These are phyloP conservation scores for Myanophis thanlyinensis DNA, from an alignment of 2,113 vertebrate species.

Conservation along the genomic window DNA sequence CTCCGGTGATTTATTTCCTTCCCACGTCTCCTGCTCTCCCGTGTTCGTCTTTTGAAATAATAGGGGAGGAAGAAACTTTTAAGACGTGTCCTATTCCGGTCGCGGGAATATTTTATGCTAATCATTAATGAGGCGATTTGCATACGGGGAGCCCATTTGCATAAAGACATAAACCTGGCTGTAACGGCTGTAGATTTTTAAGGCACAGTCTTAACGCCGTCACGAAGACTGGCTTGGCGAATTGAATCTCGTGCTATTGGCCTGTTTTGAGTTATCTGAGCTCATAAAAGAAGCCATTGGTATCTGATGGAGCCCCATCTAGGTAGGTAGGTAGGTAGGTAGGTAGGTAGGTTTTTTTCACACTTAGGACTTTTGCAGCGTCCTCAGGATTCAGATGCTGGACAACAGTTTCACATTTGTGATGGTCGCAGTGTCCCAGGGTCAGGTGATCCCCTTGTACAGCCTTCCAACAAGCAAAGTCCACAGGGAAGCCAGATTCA, in stretches of 20 bases:
- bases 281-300: not conserved
- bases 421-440: too few species aligned
- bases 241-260: not conserved
- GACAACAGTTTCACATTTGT: too few species aligned
- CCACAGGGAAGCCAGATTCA: too few species aligned
- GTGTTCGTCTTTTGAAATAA: not conserved
- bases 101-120: constrained; percentile 40
- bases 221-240: constrained; percentile 19
- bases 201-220: constrained; percentile 21
- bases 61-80: not conserved
- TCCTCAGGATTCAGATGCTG: too few species aligned
- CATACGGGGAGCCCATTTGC: constrained; percentile 46
- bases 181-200: constrained; percentile 21
- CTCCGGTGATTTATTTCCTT: not conserved
- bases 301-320: not conserved
- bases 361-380: too few species aligned
- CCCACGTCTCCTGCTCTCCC: not conserved
- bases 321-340: too few species aligned
- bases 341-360: too few species aligned
- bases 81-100: constrained; percentile 26
- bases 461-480: too few species aligned
- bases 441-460: too few species aligned
- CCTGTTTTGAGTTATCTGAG: not conserved
- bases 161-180: constrained; percentile 35
- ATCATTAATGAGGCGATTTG: constrained; percentile 55